These are phyloP conservation scores for Circus cinereus DNA, from an alignment of 2,797 vertebrate genomes.

Conservation along the genomic window DNA sequence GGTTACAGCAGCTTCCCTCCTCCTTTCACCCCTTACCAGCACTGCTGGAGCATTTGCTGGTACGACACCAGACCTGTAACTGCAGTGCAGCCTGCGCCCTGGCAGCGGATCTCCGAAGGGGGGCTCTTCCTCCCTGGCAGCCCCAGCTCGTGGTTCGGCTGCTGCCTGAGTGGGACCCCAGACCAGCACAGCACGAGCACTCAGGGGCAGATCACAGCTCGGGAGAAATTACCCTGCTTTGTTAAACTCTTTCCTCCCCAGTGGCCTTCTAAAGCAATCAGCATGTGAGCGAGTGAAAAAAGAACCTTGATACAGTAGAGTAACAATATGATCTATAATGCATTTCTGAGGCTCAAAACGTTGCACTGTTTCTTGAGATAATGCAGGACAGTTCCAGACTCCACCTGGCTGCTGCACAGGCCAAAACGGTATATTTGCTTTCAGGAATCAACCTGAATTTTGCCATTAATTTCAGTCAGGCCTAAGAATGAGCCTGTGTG, in stretches of 20 bases:
- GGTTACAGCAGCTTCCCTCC: background rate
- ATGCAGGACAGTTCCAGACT: background rate
- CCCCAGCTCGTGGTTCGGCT: background rate
- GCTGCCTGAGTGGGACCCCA: background rate
- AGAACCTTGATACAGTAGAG: background rate
- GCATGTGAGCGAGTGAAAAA: background rate
- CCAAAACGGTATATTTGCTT: background rate
- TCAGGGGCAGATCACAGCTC: background rate
- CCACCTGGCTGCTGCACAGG: background rate
- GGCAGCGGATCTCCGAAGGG: background rate
- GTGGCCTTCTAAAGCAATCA: background rate
- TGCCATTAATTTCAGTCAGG: background rate
- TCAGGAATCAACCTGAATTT: background rate
- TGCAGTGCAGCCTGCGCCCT: background rate
- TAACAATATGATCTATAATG: background rate
- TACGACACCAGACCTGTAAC: too few species aligned
- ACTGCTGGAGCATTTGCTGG: background rate
- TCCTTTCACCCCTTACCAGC: too few species aligned
- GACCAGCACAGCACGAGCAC: background rate
- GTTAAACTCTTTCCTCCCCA: background rate
- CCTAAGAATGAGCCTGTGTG: background rate
- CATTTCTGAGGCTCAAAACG: background rate
- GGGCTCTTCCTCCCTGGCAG: background rate
- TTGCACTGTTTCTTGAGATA: background rate
- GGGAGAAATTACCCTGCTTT: background rate